A percentile compares a stretch with the other conserved stretches of the same genome.
phyloP scores from a whole-genome alignment of 2,113 vertebrate species.

The Azemiops feae region DNA sequence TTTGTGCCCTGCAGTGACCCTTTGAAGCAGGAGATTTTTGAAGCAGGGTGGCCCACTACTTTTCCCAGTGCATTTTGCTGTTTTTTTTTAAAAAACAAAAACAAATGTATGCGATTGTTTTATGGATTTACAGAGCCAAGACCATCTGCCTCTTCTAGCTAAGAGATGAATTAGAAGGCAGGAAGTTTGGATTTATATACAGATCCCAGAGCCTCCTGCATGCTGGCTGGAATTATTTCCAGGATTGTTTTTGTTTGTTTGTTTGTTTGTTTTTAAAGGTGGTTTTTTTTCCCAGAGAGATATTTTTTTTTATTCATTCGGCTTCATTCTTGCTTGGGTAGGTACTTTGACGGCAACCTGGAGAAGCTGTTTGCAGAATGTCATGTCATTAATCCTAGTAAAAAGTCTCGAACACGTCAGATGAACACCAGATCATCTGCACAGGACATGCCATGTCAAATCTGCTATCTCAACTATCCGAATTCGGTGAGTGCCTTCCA shows the following conservation, averaged over 20 bases:
- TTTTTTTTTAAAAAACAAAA: background rate
- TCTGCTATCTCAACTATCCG: conserved; percentile 98
- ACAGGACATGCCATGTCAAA: conserved; percentile 99
- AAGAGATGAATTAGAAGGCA: background rate
- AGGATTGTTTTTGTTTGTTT: background rate
- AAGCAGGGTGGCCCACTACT: background rate
- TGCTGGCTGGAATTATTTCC: background rate
- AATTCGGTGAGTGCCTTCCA: conserved; percentile 87
- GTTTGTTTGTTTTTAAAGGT: too few species aligned
- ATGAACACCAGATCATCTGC: conserved; percentile 98
- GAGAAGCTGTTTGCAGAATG: conserved; percentile 99
- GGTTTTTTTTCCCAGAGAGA: background rate
- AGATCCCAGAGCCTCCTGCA: background rate
- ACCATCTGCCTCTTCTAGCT: background rate
- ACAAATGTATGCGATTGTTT: background rate
- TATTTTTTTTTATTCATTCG: conserved; percentile 25
- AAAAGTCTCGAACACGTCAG: conserved; percentile 94
- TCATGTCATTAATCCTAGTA: conserved; percentile 99
- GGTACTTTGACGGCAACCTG: conserved; percentile 99
- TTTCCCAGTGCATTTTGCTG: background rate
- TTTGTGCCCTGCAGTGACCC: background rate
- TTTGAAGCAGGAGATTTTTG: background rate
- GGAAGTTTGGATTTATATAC: background rate
- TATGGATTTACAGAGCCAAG: background rate
- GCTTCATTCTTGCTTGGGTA: conserved; percentile 65